Base-by-base conservation (phyloP, 2,888 invertebrate genomes). In the Ceraclea dissimilis region DNA sequence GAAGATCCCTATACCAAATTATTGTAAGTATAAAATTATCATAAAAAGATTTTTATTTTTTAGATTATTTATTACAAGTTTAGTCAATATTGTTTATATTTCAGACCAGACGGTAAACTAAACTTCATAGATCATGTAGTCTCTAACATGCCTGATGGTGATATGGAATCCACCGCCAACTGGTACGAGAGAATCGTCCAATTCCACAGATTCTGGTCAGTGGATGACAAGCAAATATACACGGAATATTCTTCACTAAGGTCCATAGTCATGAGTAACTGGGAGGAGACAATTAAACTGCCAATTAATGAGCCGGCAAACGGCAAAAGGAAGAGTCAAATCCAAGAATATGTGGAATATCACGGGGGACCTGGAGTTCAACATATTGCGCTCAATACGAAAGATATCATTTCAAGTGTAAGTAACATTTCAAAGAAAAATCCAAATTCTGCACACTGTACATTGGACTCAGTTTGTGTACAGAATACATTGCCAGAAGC, bases 281-380 rank as follows among this genome's bases (percentile, higher is more conserved):
- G 86, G 78, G 96, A 99, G 68, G 98, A 99, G 72, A 97, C 92
- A 0, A 87, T 99, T 5, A 95, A 93, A 75, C 83, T 99, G 83
- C 98, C 98, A 8, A 93, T 99, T 66, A 99, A 99, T 71, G 99
- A 99, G 71, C 98, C 98, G 2, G 99, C 98, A 0, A 72, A 82
- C 1, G 97, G 96, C 2, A 93, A 92, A 70, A 90, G 87, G 75
- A 95, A 93, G 71, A 97, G 96, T 61, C 99, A 99, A 78, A 98
- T 99, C 63, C 90, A 96, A 70, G 99, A 99, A 71, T 99, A 92
- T 69, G 95, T 98, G 44, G 97, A 99, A 66, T 99, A 96, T 70
- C 95, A 98, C 68, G 98, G 97, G 1, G 95, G 96, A 1, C 89
- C 95, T 2, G 99, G 99, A 0, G 95, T 98, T 1, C 99, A 99